Evolutionary conservation across 2,113 vertebrate genomes (phyloP), one percentile per base, ranked within the genome.

Genomic region (Phasianus colchicus): DNA sequence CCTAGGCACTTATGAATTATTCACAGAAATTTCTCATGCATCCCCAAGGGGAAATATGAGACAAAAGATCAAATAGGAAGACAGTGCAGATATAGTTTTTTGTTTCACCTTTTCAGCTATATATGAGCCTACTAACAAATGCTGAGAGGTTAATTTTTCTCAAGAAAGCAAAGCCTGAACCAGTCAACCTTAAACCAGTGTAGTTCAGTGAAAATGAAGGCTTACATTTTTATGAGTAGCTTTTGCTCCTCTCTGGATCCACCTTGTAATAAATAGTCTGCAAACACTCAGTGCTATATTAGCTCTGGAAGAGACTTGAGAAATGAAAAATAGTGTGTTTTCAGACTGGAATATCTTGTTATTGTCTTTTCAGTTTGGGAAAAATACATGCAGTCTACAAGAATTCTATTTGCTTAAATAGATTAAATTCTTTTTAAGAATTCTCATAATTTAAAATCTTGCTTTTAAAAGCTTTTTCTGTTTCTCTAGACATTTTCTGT

Each of bases 51-150:
- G 77, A 97, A 93, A 96, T 74, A 83, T 40, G 90, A 97, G 96
- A 97, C 97, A 95, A 94, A 97, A 96, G 95, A 97, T 96, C 94
- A 92, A 74, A 82, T 95, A 92, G 93, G 92, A 96, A 95, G 87
- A 86, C 89, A 90, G 36, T 74, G 63, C 40, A 38, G 27, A 83
- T 75, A 29, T 92, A 83, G 95, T 77, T 96, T 97, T 97, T 79
- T 75, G 61, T 97, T 97, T 97, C 96, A 73, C 89, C 82, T 94
- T 94, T 87, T 89, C 80, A 94, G 83, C 89, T 86, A 91, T 95
- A 97, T 78, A 89, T 80, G 95, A 97, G 88, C 89, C 83, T 89
- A 30, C 90, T 90, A 94, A 88, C 85, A 86, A 95, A 90, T 72
- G 91, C 84, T 77, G 64, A 91, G 66, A 17, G 13, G 60, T 92